Conservation (phyloP, 2,888 invertebrate species). For the Acrobasis consociella region DNA sequence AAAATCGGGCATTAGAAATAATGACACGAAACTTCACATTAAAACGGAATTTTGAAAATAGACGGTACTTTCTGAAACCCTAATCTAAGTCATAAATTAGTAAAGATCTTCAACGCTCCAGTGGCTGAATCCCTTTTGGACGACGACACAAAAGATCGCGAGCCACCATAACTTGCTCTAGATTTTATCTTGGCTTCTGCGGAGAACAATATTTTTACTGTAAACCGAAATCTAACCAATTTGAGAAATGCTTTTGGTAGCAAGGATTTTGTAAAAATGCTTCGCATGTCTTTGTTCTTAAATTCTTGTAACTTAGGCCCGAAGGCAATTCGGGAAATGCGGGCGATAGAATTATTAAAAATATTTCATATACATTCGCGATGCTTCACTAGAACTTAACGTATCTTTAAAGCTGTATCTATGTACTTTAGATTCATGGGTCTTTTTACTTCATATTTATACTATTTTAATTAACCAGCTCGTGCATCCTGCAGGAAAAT, state of each 20-base stretch:
- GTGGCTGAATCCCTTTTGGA: conserved; percentile 42
- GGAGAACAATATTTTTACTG: conserved; percentile 37
- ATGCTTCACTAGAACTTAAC: no score
- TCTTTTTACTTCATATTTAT: no score
- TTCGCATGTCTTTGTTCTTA: not conserved
- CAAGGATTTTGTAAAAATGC: not conserved
- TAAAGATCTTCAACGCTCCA: conserved; percentile 35
- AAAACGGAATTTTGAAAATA: no score
- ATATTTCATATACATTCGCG: no score
- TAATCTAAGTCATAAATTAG: conserved; percentile 31
- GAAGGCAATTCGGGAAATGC: not conserved
- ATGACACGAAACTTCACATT: no score
- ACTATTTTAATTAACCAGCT: no score
- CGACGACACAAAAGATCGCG: conserved; percentile 46
- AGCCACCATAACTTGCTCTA: conserved; percentile 49
- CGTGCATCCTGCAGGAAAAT: no score
- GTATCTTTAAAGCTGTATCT: no score
- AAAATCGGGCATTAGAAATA: no score
- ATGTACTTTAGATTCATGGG: no score
- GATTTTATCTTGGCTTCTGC: conserved; percentile 56
- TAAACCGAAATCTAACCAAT: not conserved
- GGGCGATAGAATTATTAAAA: not conserved
- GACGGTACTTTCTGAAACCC: no score
- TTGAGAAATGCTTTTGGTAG: not conserved
- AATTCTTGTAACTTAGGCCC: not conserved